Percentiles rank a stretch among this genome's conserved stretches.
These are phyloP conservation scores for Agonum fuliginosum DNA, from an alignment of 2,888 invertebrate species.

Conservation along the genomic window DNA sequence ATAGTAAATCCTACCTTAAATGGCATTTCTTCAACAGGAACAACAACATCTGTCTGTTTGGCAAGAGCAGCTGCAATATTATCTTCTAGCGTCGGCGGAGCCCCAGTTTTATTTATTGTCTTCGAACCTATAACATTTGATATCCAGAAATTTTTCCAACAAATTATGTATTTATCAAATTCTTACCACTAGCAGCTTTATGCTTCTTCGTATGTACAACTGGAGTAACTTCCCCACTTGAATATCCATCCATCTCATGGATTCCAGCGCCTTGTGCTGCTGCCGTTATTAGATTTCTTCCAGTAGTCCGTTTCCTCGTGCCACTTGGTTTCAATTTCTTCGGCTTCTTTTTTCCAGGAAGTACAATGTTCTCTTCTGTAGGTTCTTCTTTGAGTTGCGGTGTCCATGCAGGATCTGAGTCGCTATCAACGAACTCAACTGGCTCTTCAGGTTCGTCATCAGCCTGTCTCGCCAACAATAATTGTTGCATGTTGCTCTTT, in stretches of 20 bases:
- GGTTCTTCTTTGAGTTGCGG: constrained; percentile 76
- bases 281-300: constrained; percentile 71
- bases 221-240: constrained; percentile 64
- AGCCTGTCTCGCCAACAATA: constrained; percentile 73
- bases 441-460: constrained; percentile 77
- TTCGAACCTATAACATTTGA: constrained; percentile 38
- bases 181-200: constrained; percentile 57
- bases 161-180: constrained; percentile 63
- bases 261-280: constrained; percentile 76
- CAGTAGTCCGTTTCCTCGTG: constrained; percentile 61
- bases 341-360: constrained; percentile 51
- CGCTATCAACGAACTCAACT: constrained; percentile 78
- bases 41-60: constrained; percentile 69
- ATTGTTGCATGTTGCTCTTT: constrained; percentile 75
- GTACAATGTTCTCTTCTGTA: constrained; percentile 67
- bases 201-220: constrained; percentile 61
- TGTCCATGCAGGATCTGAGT: constrained; percentile 86
- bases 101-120: constrained; percentile 64
- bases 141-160: constrained; percentile 1
- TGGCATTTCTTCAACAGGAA: constrained; percentile 76
- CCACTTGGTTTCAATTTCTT: constrained; percentile 55
- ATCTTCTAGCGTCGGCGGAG: constrained; percentile 70
- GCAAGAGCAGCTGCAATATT: constrained; percentile 74
- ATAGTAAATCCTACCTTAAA: constrained; percentile 74
- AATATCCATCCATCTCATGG: constrained; percentile 77